These are phyloP conservation scores for Drosophila phalerata DNA, from an alignment of 2,888 invertebrate species.

Conservation along the genomic window DNA sequence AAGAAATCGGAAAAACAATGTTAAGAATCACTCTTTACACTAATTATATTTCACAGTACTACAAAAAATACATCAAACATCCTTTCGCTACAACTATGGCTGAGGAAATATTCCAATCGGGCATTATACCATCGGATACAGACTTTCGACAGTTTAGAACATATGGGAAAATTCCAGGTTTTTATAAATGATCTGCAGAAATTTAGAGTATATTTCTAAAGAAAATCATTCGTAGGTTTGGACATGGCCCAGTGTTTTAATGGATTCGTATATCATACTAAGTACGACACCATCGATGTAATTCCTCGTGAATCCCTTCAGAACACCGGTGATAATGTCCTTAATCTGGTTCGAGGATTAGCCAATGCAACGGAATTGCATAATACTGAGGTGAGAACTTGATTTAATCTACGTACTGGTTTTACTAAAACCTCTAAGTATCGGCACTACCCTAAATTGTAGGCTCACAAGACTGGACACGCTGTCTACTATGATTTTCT, in stretches of 20 bases:
- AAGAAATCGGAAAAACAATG: neutral
- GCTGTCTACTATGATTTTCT: slow-evolving; percentile 91
- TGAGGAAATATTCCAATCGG: slow-evolving; percentile 89
- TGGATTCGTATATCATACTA: slow-evolving; percentile 92
- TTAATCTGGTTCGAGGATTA: slow-evolving; percentile 86
- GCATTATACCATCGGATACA: slow-evolving; percentile 89
- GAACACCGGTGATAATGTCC: slow-evolving; percentile 90
- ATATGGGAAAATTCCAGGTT: slow-evolving; percentile 71
- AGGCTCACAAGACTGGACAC: slow-evolving; percentile 83
- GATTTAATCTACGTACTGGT: too few species aligned
- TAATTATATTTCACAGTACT: slow-evolving; percentile 80
- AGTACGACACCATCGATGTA: slow-evolving; percentile 88
- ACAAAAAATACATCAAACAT: slow-evolving; percentile 86
- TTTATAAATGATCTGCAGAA: neutral
- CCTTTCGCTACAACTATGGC: slow-evolving; percentile 87
- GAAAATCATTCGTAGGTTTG: slow-evolving; percentile 86
- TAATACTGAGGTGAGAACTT: slow-evolving; percentile 62
- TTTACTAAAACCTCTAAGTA: too few species aligned
- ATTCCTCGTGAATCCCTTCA: slow-evolving; percentile 90
- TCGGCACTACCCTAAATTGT: too few species aligned
- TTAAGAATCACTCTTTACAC: neutral
- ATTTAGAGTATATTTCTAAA: neutral
- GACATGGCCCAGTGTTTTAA: slow-evolving; percentile 91
- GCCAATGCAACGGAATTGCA: slow-evolving; percentile 84
- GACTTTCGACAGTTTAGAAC: slow-evolving; percentile 86